These are phyloP conservation scores for Caenorhabditis inopinata DNA, from an alignment of 1,140 invertebrate genomes.

Conservation along the genomic window DNA sequence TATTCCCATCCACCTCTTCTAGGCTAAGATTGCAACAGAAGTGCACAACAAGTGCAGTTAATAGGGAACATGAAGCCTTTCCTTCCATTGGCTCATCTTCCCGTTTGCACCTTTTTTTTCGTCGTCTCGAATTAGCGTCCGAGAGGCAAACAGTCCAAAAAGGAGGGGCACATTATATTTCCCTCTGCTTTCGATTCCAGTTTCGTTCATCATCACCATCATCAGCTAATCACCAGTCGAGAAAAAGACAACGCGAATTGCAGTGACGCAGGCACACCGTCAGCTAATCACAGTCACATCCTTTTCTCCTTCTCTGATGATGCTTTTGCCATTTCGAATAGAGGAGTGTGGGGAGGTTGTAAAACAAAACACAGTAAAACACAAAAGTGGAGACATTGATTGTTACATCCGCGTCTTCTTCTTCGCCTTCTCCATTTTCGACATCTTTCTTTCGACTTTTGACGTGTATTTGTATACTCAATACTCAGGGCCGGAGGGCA, in stretches of 20 bases:
- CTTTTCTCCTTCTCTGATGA: conserved; percentile 19
- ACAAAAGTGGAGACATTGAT: conserved; percentile 5
- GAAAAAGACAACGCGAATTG: neutral
- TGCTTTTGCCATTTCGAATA: conserved; percentile 33
- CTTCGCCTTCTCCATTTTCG: neutral
- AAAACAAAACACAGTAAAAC: conserved; percentile 33
- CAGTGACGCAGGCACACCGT: neutral
- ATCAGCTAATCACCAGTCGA: conserved; percentile 26
- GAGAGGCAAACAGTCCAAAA: conserved; percentile 23
- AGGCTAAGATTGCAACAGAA: no score
- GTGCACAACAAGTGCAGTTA: no score
- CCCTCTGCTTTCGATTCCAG: neutral
- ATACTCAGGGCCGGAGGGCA: neutral
- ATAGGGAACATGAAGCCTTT: no score
- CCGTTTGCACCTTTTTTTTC: neutral
- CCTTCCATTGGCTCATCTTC: no score
- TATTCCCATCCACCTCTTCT: no score
- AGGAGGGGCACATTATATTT: conserved; percentile 2
- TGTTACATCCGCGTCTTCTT: conserved; percentile 8
- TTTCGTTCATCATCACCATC: conserved; percentile 8
- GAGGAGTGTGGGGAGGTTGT: conserved; percentile 3
- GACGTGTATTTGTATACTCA: conserved; percentile 3
- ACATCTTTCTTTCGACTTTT: neutral
- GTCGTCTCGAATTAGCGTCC: conserved; percentile 26
- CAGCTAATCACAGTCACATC: conserved; percentile 32